phyloP scores from a whole-genome alignment of 1,140 invertebrate genomes.

The Zaprionus davidi region DNA sequence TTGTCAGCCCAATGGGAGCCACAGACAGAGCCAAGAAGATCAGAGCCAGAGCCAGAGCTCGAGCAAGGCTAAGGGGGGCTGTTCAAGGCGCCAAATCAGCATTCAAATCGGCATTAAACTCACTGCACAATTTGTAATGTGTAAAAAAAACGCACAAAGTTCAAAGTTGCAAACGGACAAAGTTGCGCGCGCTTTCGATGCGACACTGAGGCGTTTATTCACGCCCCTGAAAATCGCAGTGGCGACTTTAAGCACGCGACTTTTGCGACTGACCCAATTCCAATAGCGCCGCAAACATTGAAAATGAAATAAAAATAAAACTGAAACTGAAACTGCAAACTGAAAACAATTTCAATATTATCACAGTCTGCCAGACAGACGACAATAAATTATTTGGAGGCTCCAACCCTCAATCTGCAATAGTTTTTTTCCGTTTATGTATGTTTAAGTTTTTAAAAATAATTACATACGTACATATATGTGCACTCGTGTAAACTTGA shows the following conservation, averaged over 20 bases:
- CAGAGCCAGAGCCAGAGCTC: slow-evolving; percentile 8
- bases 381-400: slow-evolving; percentile 79
- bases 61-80: slow-evolving; percentile 34
- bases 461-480: neutral
- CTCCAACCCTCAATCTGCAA: slow-evolving; percentile 64
- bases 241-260: slow-evolving; percentile 56
- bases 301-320: slow-evolving; percentile 67
- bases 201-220: slow-evolving; percentile 28
- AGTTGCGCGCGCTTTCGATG: slow-evolving; percentile 42
- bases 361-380: slow-evolving; percentile 38
- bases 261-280: slow-evolving; percentile 79
- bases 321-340: neutral
- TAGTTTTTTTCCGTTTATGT: slow-evolving; percentile 59
- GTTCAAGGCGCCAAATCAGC: slow-evolving; percentile 38
- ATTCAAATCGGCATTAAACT: slow-evolving; percentile 10
- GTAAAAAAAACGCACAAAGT: slow-evolving; percentile 37
- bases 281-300: slow-evolving; percentile 67
- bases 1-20: slow-evolving; percentile 59
- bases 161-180: slow-evolving; percentile 42
- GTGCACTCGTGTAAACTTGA: too few species aligned
- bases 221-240: slow-evolving; percentile 64
- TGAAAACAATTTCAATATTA: slow-evolving; percentile 14
- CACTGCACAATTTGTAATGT: slow-evolving; percentile 8
- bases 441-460: slow-evolving; percentile 44
- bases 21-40: neutral